Evolutionary conservation across 2,888 invertebrate species (phyloP).

Genomic region (Cynaeus angustus): DNA sequence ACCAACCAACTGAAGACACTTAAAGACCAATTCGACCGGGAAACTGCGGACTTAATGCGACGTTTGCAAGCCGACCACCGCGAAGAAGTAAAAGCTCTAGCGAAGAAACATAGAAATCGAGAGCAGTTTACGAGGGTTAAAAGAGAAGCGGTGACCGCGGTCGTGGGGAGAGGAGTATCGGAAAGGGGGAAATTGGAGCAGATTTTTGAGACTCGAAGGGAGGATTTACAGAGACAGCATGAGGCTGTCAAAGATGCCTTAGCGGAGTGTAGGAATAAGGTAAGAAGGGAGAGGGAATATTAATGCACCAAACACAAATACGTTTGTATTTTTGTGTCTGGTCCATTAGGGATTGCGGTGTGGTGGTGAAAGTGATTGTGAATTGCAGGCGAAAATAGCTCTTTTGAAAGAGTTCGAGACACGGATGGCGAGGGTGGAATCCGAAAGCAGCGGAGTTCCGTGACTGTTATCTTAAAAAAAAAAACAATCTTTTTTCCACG

Average conservation of each 20-base stretch:
- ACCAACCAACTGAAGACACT: conserved; percentile 86
- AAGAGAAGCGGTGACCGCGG: conserved; percentile 85
- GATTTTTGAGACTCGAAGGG: conserved; percentile 83
- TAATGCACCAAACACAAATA: not conserved
- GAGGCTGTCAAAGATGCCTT: conserved; percentile 82
- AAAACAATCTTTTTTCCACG: conserved; percentile 43
- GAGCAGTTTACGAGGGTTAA: conserved; percentile 92
- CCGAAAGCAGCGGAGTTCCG: conserved; percentile 63
- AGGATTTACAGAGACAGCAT: conserved; percentile 85
- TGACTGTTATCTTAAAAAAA: conserved; percentile 43
- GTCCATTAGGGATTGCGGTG: not conserved
- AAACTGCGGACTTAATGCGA: conserved; percentile 84
- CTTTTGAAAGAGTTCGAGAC: conserved; percentile 70
- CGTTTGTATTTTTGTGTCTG: not conserved
- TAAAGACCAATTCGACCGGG: conserved; percentile 80
- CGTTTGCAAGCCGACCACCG: conserved; percentile 87
- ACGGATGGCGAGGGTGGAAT: conserved; percentile 68
- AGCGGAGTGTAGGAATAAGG: conserved; percentile 80
- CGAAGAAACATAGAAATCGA: conserved; percentile 91
- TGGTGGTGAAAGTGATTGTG: conserved; percentile 6
- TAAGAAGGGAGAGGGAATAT: conserved; percentile 60
- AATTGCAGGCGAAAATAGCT: conserved; percentile 67
- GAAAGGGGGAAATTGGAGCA: conserved; percentile 88
- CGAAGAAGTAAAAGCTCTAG: conserved; percentile 90
- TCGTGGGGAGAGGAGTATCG: conserved; percentile 92